phyloP scores from a whole-genome alignment of 2,113 vertebrate genomes.

The Nannobrachium achirus region DNA sequence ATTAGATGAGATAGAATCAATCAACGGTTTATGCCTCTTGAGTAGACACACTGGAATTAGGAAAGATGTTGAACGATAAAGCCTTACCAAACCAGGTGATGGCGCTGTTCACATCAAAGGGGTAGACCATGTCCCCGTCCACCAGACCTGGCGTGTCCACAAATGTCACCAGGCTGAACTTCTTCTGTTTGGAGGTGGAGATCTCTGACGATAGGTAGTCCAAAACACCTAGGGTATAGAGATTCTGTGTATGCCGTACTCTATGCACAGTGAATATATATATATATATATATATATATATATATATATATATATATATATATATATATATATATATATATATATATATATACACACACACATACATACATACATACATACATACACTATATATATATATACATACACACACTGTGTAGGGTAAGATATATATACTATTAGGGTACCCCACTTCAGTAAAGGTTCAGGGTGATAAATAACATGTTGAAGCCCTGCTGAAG shows the following conservation, averaged over 20 bases:
- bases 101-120: slow-evolving; percentile 80
- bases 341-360: no score
- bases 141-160: slow-evolving; percentile 84
- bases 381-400: no score
- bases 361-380: no score
- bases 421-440: no score
- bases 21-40: neutral
- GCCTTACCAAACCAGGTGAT: slow-evolving; percentile 81
- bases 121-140: slow-evolving; percentile 84
- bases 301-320: no score
- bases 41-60: neutral
- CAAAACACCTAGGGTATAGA: slow-evolving; percentile 72
- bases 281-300: no score
- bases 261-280: no score
- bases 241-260: slow-evolving; percentile 8
- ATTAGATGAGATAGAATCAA: neutral
- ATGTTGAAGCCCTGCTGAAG: neutral
- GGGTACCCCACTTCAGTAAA: slow-evolving; percentile 1
- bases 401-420: no score
- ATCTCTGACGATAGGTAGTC: slow-evolving; percentile 84
- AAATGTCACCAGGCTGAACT: slow-evolving; percentile 83
- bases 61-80: neutral
- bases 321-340: no score
- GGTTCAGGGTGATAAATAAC: neutral
- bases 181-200: slow-evolving; percentile 85